phyloP scores from a whole-genome alignment of 2,888 invertebrate genomes.

The Melieria omissa region DNA sequence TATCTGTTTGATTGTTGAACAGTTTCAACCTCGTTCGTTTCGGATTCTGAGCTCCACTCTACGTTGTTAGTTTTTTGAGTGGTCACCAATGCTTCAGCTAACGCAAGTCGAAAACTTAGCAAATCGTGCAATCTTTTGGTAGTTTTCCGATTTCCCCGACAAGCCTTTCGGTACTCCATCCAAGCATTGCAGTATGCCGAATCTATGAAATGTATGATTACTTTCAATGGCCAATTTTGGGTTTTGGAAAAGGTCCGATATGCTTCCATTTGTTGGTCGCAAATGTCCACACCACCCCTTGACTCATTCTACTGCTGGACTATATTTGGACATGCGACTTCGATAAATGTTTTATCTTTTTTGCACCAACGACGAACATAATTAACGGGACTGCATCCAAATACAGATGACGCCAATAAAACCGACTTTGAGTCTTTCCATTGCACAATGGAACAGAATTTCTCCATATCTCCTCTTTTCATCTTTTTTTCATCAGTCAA shows the following conservation, averaged over 20 bases:
- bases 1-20: slow-evolving; percentile 19
- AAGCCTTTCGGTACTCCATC: slow-evolving; percentile 18
- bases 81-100: neutral
- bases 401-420: too few relatives aligned
- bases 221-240: too few relatives aligned
- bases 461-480: too few relatives aligned
- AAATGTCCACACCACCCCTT: slow-evolving; percentile 35
- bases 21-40: slow-evolving; percentile 1
- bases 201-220: slow-evolving; percentile 26
- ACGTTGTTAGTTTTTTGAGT: too few relatives aligned
- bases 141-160: slow-evolving; percentile 11
- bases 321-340: neutral
- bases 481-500: slow-evolving; percentile 32
- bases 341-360: neutral
- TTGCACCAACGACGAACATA: slow-evolving; percentile 23
- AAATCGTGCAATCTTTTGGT: slow-evolving; percentile 23
- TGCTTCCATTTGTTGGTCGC: slow-evolving; percentile 35
- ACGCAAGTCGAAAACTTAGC: slow-evolving; percentile 24
- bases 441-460: slow-evolving; percentile 27
- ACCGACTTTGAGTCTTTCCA: slow-evolving; percentile 28
- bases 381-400: slow-evolving; percentile 18
- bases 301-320: slow-evolving; percentile 26
- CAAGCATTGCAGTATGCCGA: neutral
- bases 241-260: slow-evolving; percentile 1
- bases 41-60: too few relatives aligned